phyloP scores from a whole-genome alignment of 1,140 invertebrate species.

The Euura saliciscinereae region DNA sequence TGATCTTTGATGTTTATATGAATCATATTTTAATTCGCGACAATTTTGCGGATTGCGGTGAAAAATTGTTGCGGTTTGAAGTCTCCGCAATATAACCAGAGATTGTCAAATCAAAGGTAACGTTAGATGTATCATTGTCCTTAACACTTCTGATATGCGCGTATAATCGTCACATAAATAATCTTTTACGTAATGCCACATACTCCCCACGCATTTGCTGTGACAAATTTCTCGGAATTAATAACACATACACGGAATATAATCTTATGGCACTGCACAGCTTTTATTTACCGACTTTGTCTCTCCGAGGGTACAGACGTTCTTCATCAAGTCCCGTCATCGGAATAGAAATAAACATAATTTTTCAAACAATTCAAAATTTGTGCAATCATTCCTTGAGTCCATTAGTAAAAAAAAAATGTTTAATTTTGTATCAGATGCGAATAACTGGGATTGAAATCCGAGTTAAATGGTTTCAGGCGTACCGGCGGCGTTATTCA shows the following conservation, averaged over 20 bases:
- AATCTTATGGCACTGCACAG: neutral
- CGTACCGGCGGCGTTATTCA: neutral
- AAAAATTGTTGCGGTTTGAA: neutral
- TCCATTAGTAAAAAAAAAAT: too few relatives aligned
- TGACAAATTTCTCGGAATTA: slow-evolving; percentile 38
- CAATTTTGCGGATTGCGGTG: slow-evolving; percentile 2
- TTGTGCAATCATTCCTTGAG: too few relatives aligned
- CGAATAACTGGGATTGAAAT: neutral
- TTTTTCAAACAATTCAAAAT: too few relatives aligned
- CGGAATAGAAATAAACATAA: too few relatives aligned
- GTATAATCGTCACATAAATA: slow-evolving; percentile 30
- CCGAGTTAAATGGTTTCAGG: neutral
- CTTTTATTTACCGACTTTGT: neutral
- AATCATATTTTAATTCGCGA: neutral
- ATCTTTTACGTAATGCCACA: slow-evolving; percentile 25
- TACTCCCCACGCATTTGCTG: slow-evolving; percentile 16
- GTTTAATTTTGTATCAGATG: neutral
- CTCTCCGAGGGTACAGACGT: neutral
- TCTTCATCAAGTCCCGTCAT: too few relatives aligned
- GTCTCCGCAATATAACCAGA: neutral
- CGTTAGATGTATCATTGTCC: neutral
- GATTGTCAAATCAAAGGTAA: neutral
- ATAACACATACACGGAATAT: slow-evolving; percentile 29
- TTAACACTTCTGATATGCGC: neutral
- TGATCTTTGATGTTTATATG: too few relatives aligned